A percentile compares a stretch with the other conserved stretches of the same genome.
phyloP scores from a whole-genome alignment of 1,140 invertebrate species.

The Diorhabda sublineata region DNA sequence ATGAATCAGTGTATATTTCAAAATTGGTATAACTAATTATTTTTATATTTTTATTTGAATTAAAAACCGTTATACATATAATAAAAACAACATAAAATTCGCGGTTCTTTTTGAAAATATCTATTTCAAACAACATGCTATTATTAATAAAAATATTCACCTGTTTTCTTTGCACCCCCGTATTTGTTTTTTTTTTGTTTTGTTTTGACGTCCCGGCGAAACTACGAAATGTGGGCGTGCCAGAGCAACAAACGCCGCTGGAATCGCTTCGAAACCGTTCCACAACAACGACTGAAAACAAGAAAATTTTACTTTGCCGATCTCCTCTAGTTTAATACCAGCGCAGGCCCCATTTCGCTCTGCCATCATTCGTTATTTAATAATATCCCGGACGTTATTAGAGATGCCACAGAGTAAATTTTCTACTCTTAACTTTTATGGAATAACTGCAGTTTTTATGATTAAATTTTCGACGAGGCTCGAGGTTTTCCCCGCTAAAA shows the following conservation, averaged over 20 bases:
- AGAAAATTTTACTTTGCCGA: background rate
- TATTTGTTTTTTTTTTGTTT: background rate
- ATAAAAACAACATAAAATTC: too few species aligned
- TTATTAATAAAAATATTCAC: too few species aligned
- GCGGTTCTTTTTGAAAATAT: too few species aligned
- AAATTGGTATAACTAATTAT: too few species aligned
- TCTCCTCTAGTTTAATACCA: background rate
- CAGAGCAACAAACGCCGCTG: background rate
- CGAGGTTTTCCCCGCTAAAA: too few species aligned
- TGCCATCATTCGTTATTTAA: constrained; percentile 2
- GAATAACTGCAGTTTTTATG: background rate
- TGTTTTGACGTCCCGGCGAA: constrained; percentile 1
- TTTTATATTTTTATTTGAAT: too few species aligned
- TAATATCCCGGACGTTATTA: constrained; percentile 2
- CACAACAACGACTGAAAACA: background rate
- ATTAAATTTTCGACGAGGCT: background rate
- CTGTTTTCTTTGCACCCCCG: too few species aligned
- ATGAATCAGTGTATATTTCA: too few species aligned
- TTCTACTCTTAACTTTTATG: constrained; percentile 2
- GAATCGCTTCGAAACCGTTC: background rate
- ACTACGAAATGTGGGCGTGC: background rate
- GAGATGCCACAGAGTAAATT: background rate
- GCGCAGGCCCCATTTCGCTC: background rate
- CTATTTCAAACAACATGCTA: too few species aligned
- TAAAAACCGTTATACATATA: too few species aligned